Evolutionary conservation across 2,888 invertebrate genomes (phyloP).

Genomic region (Cacoxenus indagator): DNA sequence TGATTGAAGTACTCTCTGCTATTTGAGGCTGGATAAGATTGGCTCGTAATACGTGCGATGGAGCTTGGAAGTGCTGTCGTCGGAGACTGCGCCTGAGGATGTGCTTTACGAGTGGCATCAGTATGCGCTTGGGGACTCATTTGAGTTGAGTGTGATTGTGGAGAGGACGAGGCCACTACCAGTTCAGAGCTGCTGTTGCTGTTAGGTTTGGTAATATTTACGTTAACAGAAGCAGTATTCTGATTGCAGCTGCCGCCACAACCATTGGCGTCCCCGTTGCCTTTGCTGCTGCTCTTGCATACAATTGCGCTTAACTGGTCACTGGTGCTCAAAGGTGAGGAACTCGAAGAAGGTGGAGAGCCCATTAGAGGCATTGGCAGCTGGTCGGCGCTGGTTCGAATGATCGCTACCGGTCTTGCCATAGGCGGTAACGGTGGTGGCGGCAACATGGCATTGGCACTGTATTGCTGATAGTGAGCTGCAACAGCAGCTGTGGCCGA

Average conservation of each 20-base stretch:
- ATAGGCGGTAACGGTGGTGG: slow-evolving; percentile 96
- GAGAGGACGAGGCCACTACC: slow-evolving; percentile 34
- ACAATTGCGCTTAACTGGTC: slow-evolving; percentile 48
- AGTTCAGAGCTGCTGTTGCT: slow-evolving; percentile 45
- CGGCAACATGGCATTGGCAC: slow-evolving; percentile 93
- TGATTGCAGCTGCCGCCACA: slow-evolving; percentile 35
- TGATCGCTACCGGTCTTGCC: slow-evolving; percentile 96
- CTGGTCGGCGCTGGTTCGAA: slow-evolving; percentile 86
- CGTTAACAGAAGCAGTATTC: slow-evolving; percentile 18
- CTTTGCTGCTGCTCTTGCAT: slow-evolving; percentile 1
- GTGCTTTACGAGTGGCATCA: slow-evolving; percentile 29
- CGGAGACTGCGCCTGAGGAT: slow-evolving; percentile 9
- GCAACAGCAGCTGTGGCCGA: slow-evolving; percentile 36
- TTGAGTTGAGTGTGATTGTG: slow-evolving; percentile 50
- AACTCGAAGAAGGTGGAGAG: slow-evolving; percentile 76
- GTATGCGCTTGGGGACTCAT: slow-evolving; percentile 53
- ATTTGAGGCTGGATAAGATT: slow-evolving; percentile 71
- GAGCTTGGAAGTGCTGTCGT: slow-evolving; percentile 36
- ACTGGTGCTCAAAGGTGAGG: slow-evolving; percentile 45
- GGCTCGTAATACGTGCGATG: slow-evolving; percentile 69
- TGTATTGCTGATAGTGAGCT: slow-evolving; percentile 73
- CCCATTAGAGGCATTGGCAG: slow-evolving; percentile 73
- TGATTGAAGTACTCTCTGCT: slow-evolving; percentile 85
- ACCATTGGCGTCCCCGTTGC: slow-evolving; percentile 23
- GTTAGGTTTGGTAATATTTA: slow-evolving; percentile 28